Base-by-base conservation (phyloP, 2,888 invertebrate genomes). In the Erebia aethiops region DNA sequence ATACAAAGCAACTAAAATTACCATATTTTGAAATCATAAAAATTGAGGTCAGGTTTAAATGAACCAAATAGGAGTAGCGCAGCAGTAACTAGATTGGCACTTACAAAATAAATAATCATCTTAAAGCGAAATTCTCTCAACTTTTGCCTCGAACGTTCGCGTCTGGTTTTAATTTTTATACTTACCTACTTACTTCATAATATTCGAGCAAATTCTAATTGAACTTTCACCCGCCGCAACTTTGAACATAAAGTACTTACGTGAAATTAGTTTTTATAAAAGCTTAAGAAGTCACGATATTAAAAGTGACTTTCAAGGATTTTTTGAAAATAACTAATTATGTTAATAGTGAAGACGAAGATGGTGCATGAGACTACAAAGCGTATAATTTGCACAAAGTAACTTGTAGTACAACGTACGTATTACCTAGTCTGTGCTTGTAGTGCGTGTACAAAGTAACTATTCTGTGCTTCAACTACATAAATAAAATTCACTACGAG, bases 321-420 rank as follows among this genome's bases (percentile, higher is more conserved):
- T 46, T 51, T 70, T 26, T 43, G 26, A 18, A 65, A 70, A 43
- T 52, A 70, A 70, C 65, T 60, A 70, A 70, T 70, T 60, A 35
- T 65, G 43, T 60, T 65, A 65, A 54, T 60, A 58, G 43, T 11
- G 49, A 57, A 56, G 43, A 65, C 65, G 65, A 35, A 54, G 41
- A 41, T 41, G 16, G 54, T 56, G n/a, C 41, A 18, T 63, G 26
- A 65, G 35, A 56, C 65, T 26, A 2, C 21, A 21, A 21, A 21
- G 21, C 21, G 21, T 21, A n/a, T n/a, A n/a, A n/a, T n/a, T n/a
- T n/a, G 21, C 2, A 21, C 52, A 54, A 57, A 58, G 46, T 49
- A 26, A 58, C n/a, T 49, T 49, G 21, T 21, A 21, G 2, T 21
- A 21, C 21, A 1, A 1, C 1, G 21, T 21, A 2, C 21, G 21